A percentile compares a stretch with the other conserved stretches of the same genome.
Conservation (phyloP, 2,888 invertebrate species). For the Hydroisotoma schaefferi region DNA sequence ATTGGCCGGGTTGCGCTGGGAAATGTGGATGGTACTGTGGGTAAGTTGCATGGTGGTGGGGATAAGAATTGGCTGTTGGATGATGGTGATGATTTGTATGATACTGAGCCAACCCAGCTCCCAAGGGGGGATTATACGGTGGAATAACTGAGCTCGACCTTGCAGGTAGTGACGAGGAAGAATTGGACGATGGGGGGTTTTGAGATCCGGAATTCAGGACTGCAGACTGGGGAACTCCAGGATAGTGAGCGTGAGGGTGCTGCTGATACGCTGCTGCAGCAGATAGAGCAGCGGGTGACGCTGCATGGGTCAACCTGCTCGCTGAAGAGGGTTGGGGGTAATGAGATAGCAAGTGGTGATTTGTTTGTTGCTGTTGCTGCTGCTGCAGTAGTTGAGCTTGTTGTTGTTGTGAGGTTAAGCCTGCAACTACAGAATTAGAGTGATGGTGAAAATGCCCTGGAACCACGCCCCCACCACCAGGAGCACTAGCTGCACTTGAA, state of each 20-base stretch:
- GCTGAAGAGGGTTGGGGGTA: conserved; percentile 7
- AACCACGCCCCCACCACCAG: background rate
- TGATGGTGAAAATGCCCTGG: conserved; percentile 16
- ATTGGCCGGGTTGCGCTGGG: conserved; percentile 18
- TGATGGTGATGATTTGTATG: conserved; percentile 25
- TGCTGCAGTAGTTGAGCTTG: conserved; percentile 10
- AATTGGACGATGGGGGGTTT: conserved; percentile 27
- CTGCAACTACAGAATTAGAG: conserved; percentile 20
- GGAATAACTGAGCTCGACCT: conserved; percentile 44
- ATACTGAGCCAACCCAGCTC: conserved; percentile 30
- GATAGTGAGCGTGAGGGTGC: conserved; percentile 25
- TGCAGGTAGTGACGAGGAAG: conserved; percentile 2
- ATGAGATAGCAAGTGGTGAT: conserved; percentile 23
- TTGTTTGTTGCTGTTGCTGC: conserved; percentile 2
- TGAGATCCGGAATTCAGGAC: conserved; percentile 6
- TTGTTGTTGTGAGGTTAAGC: conserved; percentile 21
- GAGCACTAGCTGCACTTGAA: conserved; percentile 35
- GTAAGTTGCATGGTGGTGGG: conserved; percentile 29
- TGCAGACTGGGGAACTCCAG: conserved; percentile 11
- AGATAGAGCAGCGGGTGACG: conserved; percentile 16
- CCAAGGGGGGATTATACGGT: conserved; percentile 43
- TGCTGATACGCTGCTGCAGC: conserved; percentile 8
- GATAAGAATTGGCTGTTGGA: conserved; percentile 19
- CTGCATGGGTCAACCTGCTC: background rate
- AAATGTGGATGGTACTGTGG: conserved; percentile 38